phyloP scores from a whole-genome alignment of 2,113 vertebrate genomes.

The Tachysurus vachellii region DNA sequence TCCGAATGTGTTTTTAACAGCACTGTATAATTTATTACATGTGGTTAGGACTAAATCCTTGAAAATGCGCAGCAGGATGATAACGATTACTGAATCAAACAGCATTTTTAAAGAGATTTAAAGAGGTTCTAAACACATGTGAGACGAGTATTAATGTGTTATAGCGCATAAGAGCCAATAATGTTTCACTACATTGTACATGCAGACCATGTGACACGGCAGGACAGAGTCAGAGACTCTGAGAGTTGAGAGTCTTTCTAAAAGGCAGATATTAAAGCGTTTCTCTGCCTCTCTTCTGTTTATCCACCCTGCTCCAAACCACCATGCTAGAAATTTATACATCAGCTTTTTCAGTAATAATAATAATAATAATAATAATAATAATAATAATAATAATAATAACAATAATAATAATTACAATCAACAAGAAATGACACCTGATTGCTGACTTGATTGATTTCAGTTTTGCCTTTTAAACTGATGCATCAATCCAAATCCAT shows the following conservation, averaged over 20 bases:
- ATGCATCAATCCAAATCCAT: background rate
- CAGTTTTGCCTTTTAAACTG: background rate
- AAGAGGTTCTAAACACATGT: background rate
- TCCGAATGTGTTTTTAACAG: background rate
- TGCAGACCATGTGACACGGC: background rate
- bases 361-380: no score
- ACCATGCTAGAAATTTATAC: background rate
- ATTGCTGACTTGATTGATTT: no score
- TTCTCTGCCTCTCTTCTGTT: background rate
- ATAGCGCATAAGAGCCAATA: background rate
- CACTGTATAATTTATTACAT: background rate
- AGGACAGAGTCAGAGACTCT: background rate
- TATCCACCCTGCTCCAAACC: background rate
- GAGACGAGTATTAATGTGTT: background rate
- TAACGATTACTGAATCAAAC: background rate
- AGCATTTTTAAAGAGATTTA: background rate
- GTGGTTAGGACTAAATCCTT: background rate
- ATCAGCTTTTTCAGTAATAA: background rate
- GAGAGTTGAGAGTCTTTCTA: background rate
- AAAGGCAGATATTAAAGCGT: background rate
- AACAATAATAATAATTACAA: no score
- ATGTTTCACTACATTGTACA: background rate
- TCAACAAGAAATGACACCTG: no score
- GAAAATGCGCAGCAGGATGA: background rate
- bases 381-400: no score